Conservation (phyloP, 2,888 invertebrate genomes). For the Acanthoscelides obtectus region DNA sequence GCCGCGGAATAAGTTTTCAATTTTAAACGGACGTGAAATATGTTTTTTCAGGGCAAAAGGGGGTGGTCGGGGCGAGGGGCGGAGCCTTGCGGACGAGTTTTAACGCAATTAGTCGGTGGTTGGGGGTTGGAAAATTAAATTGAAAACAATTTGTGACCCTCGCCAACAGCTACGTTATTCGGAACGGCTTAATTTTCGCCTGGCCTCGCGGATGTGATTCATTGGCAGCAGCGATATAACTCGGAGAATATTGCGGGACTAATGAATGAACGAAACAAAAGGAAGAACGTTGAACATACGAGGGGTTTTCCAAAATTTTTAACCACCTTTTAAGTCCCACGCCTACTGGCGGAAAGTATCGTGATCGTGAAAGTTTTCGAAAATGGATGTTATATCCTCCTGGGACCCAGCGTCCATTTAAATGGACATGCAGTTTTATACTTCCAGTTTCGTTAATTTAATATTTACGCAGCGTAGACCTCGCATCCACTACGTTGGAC, state of each 20-base stretch:
- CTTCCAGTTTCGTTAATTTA: no score
- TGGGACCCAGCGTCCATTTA: no score
- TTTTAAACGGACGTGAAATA: background rate
- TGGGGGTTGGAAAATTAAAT: background rate
- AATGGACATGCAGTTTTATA: no score
- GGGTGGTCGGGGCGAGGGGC: background rate
- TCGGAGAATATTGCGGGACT: background rate
- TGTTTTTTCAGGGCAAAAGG: background rate
- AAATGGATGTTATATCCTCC: no score
- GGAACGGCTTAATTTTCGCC: background rate
- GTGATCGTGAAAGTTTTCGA: no score
- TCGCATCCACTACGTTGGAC: no score
- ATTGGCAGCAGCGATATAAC: background rate
- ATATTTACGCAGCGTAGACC: no score
- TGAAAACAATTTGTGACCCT: constrained; percentile 1
- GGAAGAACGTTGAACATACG: background rate
- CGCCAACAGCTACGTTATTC: background rate
- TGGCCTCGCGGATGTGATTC: background rate
- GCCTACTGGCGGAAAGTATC: no score
- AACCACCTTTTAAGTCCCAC: no score
- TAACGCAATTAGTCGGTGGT: background rate
- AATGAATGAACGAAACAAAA: background rate
- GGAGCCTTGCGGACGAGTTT: background rate
- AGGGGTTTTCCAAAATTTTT: background rate
- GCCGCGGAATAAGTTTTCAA: background rate